Evolutionary conservation across 2,797 vertebrate genomes (phyloP).

Genomic region (Hylomyscus alleni): DNA sequence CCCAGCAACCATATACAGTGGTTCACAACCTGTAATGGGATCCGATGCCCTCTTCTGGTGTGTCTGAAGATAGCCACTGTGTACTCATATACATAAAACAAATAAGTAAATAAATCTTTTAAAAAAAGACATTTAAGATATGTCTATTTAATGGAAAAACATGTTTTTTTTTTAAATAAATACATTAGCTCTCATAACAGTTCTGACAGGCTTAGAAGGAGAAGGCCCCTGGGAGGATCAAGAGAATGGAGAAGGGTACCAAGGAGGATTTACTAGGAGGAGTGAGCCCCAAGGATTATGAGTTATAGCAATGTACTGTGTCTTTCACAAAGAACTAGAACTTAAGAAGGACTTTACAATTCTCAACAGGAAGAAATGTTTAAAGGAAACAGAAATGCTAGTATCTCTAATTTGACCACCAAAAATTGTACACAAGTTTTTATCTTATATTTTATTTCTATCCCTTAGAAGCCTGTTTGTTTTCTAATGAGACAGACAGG

Average conservation of each 20-base stretch:
- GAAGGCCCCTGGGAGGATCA: neutral
- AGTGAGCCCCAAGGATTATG: too few relatives aligned
- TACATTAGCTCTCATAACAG: neutral
- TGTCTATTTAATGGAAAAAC: neutral
- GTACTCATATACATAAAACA: too few relatives aligned
- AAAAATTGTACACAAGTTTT: neutral
- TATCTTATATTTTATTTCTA: neutral
- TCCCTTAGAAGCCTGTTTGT: neutral
- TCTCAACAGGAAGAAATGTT: neutral
- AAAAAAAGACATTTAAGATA: neutral
- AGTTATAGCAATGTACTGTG: neutral
- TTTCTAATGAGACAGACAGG: neutral
- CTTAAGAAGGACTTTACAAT: neutral
- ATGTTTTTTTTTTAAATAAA: slow-evolving; percentile 66
- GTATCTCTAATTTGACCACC: neutral
- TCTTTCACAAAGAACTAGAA: neutral
- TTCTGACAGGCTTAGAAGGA: neutral
- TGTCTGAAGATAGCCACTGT: too few relatives aligned
- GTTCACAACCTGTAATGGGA: too few relatives aligned
- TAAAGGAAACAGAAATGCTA: neutral
- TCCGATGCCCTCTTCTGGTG: too few relatives aligned
- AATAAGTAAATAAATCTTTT: too few relatives aligned
- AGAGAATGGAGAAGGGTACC: neutral
- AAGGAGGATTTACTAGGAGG: neutral
- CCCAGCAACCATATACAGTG: too few relatives aligned